phyloP scores from a whole-genome alignment of 2,797 vertebrate species.

The Lagorchestes hirsutus region DNA sequence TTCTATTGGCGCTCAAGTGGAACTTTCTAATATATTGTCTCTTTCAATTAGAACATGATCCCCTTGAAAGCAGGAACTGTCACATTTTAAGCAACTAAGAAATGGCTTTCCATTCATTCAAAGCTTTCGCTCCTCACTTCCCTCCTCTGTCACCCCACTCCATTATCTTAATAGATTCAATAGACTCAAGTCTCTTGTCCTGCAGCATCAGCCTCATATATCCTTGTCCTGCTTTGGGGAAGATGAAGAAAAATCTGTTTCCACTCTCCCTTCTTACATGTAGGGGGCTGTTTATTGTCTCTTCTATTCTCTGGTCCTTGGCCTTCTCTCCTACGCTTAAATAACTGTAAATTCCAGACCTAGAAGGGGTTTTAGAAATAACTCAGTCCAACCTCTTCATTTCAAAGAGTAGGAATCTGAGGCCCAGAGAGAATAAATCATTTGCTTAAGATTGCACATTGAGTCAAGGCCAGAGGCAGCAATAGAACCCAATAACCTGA shows the following conservation, averaged over 20 bases:
- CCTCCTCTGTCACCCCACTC: rapidly evolving
- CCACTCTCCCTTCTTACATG: not conserved
- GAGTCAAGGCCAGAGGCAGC: not conserved
- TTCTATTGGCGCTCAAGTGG: not conserved
- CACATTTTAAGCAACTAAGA: not conserved
- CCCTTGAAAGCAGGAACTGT: not conserved
- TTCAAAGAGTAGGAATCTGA: not conserved
- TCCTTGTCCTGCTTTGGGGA: not conserved
- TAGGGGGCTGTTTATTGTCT: not conserved
- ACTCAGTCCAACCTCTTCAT: not conserved
- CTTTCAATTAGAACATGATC: not conserved
- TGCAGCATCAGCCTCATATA: not conserved
- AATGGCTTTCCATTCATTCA: not conserved
- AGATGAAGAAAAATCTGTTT: not conserved
- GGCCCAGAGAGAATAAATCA: not conserved
- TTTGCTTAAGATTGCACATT: not conserved
- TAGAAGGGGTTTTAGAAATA: not conserved
- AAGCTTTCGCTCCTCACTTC: not conserved
- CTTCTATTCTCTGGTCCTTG: not conserved
- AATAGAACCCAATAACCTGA: not conserved
- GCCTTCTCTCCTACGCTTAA: not conserved
- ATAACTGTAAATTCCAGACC: not conserved
- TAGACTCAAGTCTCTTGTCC: not conserved
- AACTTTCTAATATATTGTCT: not conserved
- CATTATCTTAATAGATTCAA: not conserved